phyloP scores from a whole-genome alignment of 2,113 vertebrate species.

The Tylochromis polylepis region DNA sequence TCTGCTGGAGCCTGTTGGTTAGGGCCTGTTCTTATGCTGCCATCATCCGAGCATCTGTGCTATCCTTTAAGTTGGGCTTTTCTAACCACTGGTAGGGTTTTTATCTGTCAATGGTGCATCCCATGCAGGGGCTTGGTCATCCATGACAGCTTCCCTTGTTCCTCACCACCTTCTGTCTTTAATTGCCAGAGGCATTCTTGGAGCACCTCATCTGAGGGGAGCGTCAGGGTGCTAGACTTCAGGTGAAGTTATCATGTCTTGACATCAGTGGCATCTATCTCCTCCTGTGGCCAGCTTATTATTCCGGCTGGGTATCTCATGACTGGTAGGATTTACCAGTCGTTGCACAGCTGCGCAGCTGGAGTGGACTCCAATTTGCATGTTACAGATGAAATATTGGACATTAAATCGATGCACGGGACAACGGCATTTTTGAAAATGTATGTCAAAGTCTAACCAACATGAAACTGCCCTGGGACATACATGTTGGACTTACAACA shows the following conservation, averaged over 20 bases:
- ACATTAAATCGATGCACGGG: no score
- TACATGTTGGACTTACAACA: no score
- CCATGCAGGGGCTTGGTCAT: background rate
- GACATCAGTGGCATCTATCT: background rate
- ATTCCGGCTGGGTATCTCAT: background rate
- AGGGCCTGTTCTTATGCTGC: background rate
- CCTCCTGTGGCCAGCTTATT: background rate
- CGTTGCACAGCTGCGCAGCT: no score
- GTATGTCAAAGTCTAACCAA: no score
- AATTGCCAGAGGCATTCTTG: background rate
- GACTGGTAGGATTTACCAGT: background rate
- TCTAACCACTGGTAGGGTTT: background rate
- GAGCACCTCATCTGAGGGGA: background rate
- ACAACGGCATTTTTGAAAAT: no score
- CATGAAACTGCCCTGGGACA: no score
- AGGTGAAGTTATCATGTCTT: background rate
- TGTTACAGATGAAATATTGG: no score
- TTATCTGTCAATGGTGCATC: background rate
- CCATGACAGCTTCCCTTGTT: background rate
- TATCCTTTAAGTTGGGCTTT: background rate
- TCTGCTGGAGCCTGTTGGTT: background rate
- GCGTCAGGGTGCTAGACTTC: background rate
- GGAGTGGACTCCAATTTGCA: no score
- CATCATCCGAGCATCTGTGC: background rate
- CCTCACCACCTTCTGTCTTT: background rate